Base-by-base conservation (phyloP, 2,888 invertebrate species). In the Mantis religiosa region DNA sequence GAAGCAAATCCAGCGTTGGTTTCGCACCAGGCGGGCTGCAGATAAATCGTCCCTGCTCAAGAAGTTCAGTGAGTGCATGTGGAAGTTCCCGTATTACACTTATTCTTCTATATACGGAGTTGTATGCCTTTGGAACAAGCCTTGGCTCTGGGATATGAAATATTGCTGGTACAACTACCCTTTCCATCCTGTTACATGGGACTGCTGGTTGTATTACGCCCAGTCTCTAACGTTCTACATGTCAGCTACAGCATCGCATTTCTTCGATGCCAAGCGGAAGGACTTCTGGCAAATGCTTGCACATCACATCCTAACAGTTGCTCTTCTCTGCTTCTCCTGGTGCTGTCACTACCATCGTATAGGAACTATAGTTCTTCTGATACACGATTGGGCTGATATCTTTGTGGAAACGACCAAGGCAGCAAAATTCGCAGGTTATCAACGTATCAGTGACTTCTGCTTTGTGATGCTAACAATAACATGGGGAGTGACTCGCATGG, bases 71-170 rank as follows among this genome's bases (percentile, higher is more conserved):
- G 98, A 99, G 94, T 98, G 71, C 91, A 95, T 95, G 90, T 98
- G 98, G 98, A 94, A 98, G 91, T 97, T 97, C 93, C 94, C 96
- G 86, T 98, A 98, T 94, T 98, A 98, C 92, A 93, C 95, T 12
- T 96, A 95, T 92, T 97, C 96, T 91, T 98, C 98, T 93, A 93
- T 95, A 54, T 98, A 96, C 93, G 98, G 98, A 15, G 92, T 98
- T 84, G 95, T 95, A 92, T 95, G 96, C 89, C 94, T 98, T 84
- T 98, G 98, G 97, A 96, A 98, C 93, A 99, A 98, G 93, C 95
- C 97, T 28, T 99, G 98, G 98, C 94, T 98, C 91, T 98, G 98
- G 98, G 96, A 98, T 92, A 97, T 98, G 89, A 97, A 96, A 91
- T 93, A 96, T 92, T 98, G 98, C 93, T 99, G 98, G 95, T 95